Evolutionary conservation across 1,140 invertebrate genomes (phyloP).

Genomic region (Zophobas atratus): DNA sequence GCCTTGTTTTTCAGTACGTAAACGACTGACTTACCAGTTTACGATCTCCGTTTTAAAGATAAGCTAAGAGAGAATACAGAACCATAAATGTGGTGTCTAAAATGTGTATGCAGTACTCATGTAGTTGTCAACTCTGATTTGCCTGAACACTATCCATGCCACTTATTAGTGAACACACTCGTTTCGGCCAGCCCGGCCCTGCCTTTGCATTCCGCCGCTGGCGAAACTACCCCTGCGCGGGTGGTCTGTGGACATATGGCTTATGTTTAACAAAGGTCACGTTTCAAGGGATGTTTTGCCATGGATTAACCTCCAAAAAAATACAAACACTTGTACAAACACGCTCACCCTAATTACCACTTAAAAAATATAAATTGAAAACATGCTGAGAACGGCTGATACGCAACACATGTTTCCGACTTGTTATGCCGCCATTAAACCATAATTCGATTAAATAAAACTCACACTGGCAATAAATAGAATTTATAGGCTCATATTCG

Average conservation of each 20-base stretch:
- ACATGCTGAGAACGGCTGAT: conserved; percentile 17
- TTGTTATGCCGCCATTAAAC: conserved; percentile 34
- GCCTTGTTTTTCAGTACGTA: too few species aligned
- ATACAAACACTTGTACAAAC: conserved; percentile 36
- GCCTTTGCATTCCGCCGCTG: conserved; percentile 20
- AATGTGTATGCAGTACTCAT: too few species aligned
- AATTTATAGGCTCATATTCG: conserved; percentile 33
- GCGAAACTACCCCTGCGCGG: conserved; percentile 10
- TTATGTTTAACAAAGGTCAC: conserved; percentile 20
- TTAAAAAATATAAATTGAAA: conserved; percentile 34
- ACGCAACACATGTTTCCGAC: conserved; percentile 31
- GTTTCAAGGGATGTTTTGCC: conserved; percentile 25
- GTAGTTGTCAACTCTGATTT: too few species aligned
- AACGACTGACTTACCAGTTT: too few species aligned
- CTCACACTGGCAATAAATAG: conserved; percentile 27
- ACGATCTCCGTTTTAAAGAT: too few species aligned
- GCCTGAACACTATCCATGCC: too few species aligned
- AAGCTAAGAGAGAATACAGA: too few species aligned
- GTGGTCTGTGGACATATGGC: conserved; percentile 17
- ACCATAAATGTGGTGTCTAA: too few species aligned
- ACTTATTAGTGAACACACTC: too few species aligned
- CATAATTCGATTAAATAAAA: conserved; percentile 37
- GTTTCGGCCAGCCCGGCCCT: not conserved
- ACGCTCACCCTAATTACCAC: conserved; percentile 34
- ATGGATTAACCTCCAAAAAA: conserved; percentile 11